Base-by-base conservation (phyloP, 2,113 vertebrate genomes). In the Bubo blakistoni region DNA sequence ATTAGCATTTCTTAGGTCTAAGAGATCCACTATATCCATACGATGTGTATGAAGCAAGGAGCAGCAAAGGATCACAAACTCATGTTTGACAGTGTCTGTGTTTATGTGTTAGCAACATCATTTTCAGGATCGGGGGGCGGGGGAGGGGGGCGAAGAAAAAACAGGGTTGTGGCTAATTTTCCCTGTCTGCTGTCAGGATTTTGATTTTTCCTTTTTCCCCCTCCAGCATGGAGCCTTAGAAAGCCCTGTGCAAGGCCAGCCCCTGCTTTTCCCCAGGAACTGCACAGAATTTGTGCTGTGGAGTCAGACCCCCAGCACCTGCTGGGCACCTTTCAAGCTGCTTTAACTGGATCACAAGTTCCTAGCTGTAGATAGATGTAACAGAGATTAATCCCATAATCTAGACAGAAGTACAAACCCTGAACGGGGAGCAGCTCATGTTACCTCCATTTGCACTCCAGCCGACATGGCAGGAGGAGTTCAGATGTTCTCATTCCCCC, bases 271-370 rank as follows among this genome's bases (percentile, higher is more conserved):
- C 55, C 44, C 58, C 81, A 12, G 73, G 25, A 92, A 95, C 95
- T 80, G 49, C 78, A 29, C 54, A 80, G 81, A 92, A 84, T 84
- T n/a, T 85, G 77, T 34, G 90, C 76, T 15, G 74, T 26, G 0
- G 71, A 87, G 77, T 81, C 22, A 2, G 76, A 95, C 94, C 97
- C 40, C 83, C 69, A 97, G 65, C 92, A 96, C 92, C 95, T 97
- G 93, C 94, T 95, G 74, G 79, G 96, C 6, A 93, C 76, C 57
- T 96, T 96, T 98, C 87, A 92, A 47, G 88, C 74, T 88, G 92
- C 51, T 86, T 97, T 92, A 95, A 95, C 72, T 94, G 80, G 95
- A 97, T 87, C 79, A 96, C 86, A 91, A 86, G 42, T 97, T 96
- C 90, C 58, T 91, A 84, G 72, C 86, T 97, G 76, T 25, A 97